Evolutionary conservation across 1,140 invertebrate species (phyloP), one percentile per base, ranked within the genome.

Genomic region (Anagrus nilaparvatae): DNA sequence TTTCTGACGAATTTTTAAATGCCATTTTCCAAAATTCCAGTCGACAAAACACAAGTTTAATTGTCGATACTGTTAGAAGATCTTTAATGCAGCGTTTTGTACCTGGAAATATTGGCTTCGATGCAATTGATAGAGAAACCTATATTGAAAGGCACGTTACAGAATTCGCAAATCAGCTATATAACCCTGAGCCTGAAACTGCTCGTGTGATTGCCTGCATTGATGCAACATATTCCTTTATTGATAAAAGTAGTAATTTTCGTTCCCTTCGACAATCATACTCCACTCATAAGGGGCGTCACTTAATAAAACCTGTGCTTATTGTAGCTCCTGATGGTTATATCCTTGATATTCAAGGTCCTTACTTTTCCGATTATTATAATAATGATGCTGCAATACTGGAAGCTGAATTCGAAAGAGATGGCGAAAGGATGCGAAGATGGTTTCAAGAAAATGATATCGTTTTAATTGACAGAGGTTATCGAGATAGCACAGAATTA

Each of bases 311-410:
- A 20, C 33, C 46, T 28, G 30, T 40, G 19, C 34, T 52, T 25
- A 28, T 52, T 1, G 34, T 41, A n/a, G 39, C 45, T 33, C 43
- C 50, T 8, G 39, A 46, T 40, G 50, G 44, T n/a, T n/a, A n/a
- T 9, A 51, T 27, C 13, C 43, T 13, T 55, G 49, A 33, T 51
- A 36, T 30, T 41, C 45, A 18, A 43, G 51, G 17, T 27, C 31
- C n/a, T n/a, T n/a, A n/a, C n/a, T n/a, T n/a, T n/a, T n/a, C n/a
- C n/a, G n/a, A n/a, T n/a, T n/a, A n/a, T n/a, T 16, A 13, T 1
- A 46, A 55, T 23, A 55, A 55, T 27, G 48, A 52, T 31, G 48
- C 53, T 17, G 14, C 25, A 3, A 48, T 54, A 10, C 19, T 52
- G 1, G 19, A 23, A 7, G 25, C 40, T 37, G 34, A 40, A 17